Evolutionary conservation across 1,140 invertebrate species (phyloP).

Genomic region (Notospermus geniculatus): DNA sequence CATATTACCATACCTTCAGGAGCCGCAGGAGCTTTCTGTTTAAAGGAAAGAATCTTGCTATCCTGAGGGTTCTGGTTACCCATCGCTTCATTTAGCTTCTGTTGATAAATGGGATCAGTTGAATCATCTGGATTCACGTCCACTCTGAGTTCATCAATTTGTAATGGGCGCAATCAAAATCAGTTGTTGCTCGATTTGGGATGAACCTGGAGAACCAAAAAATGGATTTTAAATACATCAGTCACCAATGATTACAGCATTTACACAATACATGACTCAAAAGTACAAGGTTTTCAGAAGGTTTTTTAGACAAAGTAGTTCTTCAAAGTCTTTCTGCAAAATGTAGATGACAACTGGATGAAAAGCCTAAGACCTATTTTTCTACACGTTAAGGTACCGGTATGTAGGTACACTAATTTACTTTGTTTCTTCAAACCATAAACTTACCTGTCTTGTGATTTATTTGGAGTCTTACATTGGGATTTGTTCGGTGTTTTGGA

Average conservation of each 20-base stretch:
- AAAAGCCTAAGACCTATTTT: too few species aligned
- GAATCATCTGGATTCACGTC: conserved; percentile 17
- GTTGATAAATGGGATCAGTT: conserved; percentile 34
- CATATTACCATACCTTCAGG: conserved; percentile 58
- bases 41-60: conserved; percentile 72
- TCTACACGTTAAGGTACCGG: too few species aligned
- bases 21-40: conserved; percentile 78
- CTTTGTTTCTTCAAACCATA: too few species aligned
- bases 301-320: too few species aligned
- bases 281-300: too few species aligned
- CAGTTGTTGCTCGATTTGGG: conserved; percentile 78
- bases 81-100: conserved; percentile 67
- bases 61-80: conserved; percentile 63
- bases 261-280: too few species aligned
- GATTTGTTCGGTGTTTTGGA: conserved; percentile 19
- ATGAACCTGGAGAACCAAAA: conserved; percentile 70
- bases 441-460: conserved; percentile 25
- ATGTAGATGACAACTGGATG: too few species aligned
- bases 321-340: too few species aligned
- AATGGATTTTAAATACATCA: too few species aligned
- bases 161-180: conserved; percentile 84
- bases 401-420: too few species aligned
- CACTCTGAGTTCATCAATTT: conserved; percentile 45
- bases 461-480: conserved; percentile 22
- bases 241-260: too few species aligned